These are phyloP conservation scores for Xiphophorus maculatus DNA, from an alignment of 2,113 vertebrate genomes.

Conservation along the genomic window DNA sequence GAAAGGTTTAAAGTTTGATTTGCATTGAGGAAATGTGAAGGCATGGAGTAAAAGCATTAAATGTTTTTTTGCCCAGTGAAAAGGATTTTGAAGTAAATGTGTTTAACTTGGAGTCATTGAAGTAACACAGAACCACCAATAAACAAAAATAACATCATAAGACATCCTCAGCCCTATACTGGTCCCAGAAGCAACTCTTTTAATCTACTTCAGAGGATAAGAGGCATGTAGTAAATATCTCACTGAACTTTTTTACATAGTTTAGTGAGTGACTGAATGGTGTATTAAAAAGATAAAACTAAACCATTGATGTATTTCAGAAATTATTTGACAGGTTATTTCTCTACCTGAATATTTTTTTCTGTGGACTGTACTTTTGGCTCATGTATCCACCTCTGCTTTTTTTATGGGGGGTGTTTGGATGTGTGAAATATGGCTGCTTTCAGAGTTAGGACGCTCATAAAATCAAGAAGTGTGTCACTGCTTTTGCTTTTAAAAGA, in stretches of 20 bases:
- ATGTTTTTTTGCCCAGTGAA: not conserved
- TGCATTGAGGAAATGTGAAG: not conserved
- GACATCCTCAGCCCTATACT: not conserved
- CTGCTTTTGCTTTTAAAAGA: too few relatives aligned
- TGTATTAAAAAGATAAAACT: too few relatives aligned
- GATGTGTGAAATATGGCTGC: too few relatives aligned
- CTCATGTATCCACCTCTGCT: too few relatives aligned
- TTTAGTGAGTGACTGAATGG: not conserved
- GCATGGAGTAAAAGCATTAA: not conserved
- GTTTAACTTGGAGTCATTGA: not conserved
- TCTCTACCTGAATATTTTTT: too few relatives aligned
- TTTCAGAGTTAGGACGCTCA: too few relatives aligned
- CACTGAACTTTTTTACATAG: not conserved
- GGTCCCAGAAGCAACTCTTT: not conserved
- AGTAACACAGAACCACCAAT: not conserved
- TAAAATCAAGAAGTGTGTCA: too few relatives aligned
- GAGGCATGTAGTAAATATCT: not conserved
- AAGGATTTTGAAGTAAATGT: not conserved
- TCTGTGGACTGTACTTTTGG: too few relatives aligned
- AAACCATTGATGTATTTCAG: not conserved
- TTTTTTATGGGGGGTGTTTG: too few relatives aligned
- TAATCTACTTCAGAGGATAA: not conserved
- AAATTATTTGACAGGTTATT: not conserved
- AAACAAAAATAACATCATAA: slow-evolving; percentile 6
- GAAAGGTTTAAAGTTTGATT: not conserved